Evolutionary conservation across 2,888 invertebrate genomes (phyloP).

Genomic region (Drosophila macrospina): DNA sequence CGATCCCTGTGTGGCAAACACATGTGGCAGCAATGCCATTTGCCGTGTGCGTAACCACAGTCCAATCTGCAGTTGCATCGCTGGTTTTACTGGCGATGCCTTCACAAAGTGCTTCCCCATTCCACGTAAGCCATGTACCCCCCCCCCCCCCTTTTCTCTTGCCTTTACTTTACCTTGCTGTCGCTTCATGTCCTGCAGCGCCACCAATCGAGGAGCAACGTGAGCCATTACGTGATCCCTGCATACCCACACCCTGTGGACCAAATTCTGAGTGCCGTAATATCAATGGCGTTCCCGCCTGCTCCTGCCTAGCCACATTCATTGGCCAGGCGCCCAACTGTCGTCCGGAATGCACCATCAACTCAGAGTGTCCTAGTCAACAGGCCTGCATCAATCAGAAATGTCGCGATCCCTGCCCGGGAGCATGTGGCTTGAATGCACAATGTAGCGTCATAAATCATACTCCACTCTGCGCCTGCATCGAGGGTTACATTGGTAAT

Average conservation of each 20-base stretch:
- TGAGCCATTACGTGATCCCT: slow-evolving; percentile 87
- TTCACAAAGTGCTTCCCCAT: slow-evolving; percentile 88
- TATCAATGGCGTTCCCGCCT: slow-evolving; percentile 88
- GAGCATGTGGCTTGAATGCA: slow-evolving; percentile 89
- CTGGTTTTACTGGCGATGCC: slow-evolving; percentile 91
- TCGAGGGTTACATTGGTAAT: slow-evolving; percentile 87
- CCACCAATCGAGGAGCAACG: slow-evolving; percentile 67
- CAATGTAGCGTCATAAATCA: slow-evolving; percentile 89
- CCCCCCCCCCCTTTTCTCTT: neutral
- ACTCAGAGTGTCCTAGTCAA: slow-evolving; percentile 90
- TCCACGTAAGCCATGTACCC: slow-evolving; percentile 82
- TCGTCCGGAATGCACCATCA: slow-evolving; percentile 90
- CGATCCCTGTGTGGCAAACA: slow-evolving; percentile 90
- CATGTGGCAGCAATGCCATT: slow-evolving; percentile 88
- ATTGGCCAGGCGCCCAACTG: slow-evolving; percentile 91
- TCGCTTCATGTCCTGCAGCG: slow-evolving; percentile 60
- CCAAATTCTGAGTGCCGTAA: slow-evolving; percentile 88
- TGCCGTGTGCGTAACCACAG: slow-evolving; percentile 92
- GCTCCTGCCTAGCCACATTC: slow-evolving; percentile 88
- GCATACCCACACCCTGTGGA: slow-evolving; percentile 90
- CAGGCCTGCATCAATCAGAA: slow-evolving; percentile 91
- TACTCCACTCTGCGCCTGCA: slow-evolving; percentile 89
- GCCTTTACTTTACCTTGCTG: neutral
- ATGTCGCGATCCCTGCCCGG: slow-evolving; percentile 91
- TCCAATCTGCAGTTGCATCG: slow-evolving; percentile 91